Evolutionary conservation across 2,113 vertebrate genomes (phyloP), one percentile per base, ranked within the genome.

Genomic region (Salvelinus alpinus): DNA sequence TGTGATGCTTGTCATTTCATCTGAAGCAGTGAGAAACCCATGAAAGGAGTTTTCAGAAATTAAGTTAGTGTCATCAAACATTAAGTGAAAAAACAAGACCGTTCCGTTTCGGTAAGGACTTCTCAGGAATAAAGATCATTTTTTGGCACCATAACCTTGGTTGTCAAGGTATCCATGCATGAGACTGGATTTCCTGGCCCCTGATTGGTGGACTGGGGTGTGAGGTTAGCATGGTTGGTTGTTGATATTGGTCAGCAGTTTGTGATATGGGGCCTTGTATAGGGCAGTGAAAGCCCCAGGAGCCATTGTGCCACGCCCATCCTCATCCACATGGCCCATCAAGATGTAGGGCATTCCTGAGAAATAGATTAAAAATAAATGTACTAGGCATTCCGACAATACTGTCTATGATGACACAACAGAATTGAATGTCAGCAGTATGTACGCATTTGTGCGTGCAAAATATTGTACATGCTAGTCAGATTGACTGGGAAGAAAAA

Each of bases 311-410:
- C 94, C 95, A 3, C 87, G 91, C 22, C 95, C 94, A 0, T 88
- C 87, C 1, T 87, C 88, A 2, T 93, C 89, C 83, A 96, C 93
- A 57, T 91, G 89, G 64, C 95, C 95, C 96, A 97, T 97, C 84
- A 97, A 88, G 66, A 96, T 91, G 78, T 94, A 97, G 88, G 82
- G 94, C 76, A 62, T 11, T 44, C 96, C 96, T 97, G 64, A 25
- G 16, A 51, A 73, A 70, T 60, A 22, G 54, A 18, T 68, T 54
- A n/a, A 12, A 16, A 14, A 25, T 69, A 0, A 0, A 74, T 65
- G 7, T 51, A 20, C 65, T 0, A 38, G 64, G 77, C 31, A 51
- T 9, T 70, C 51, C 51, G 18, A 22, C 22, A 27, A 38, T 12
- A 38, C 8, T 77, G 54, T 77, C 34, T 44, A 44, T 44, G 38